Percentiles rank a stretch among this genome's conserved stretches.
These are phyloP conservation scores for Trichomalopsis sarcophagae DNA, from an alignment of 1,140 invertebrate genomes.

Conservation along the genomic window DNA sequence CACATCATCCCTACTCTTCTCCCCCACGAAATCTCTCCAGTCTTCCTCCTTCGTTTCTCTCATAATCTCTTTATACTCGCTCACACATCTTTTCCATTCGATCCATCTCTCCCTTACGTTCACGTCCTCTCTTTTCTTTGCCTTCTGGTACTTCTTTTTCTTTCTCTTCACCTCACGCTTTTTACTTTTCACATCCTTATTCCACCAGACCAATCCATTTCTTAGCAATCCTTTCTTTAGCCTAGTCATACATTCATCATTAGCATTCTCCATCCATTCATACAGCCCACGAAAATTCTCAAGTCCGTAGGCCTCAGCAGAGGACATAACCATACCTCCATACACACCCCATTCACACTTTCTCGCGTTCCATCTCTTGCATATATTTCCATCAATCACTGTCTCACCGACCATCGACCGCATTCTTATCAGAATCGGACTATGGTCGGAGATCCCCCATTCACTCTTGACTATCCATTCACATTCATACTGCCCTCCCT, in stretches of 20 bases:
- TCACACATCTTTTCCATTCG: not conserved
- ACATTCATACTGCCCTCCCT: not conserved
- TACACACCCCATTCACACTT: not conserved
- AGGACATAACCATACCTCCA: not conserved
- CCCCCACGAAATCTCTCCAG: constrained; percentile 22
- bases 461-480: not conserved
- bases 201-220: not conserved
- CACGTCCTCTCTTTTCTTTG: not conserved
- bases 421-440: constrained; percentile 9
- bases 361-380: not conserved
- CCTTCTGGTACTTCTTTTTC: not conserved
- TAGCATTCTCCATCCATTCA: constrained; percentile 20
- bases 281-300: not conserved
- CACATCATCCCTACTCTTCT: not conserved
- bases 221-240: not conserved
- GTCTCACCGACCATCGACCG: not conserved
- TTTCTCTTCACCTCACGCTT: not conserved
- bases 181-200: not conserved
- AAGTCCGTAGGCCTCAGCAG: not conserved
- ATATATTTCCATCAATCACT: not conserved
- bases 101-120: not conserved
- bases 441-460: not conserved
- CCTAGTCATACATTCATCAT: constrained; percentile 25
- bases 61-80: not conserved
- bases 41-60: constrained; percentile 9